A percentile compares a stretch with the other conserved stretches of the same genome.
Evolutionary conservation across 1,140 invertebrate genomes (phyloP).

Genomic region (Zaprionus taronus): DNA sequence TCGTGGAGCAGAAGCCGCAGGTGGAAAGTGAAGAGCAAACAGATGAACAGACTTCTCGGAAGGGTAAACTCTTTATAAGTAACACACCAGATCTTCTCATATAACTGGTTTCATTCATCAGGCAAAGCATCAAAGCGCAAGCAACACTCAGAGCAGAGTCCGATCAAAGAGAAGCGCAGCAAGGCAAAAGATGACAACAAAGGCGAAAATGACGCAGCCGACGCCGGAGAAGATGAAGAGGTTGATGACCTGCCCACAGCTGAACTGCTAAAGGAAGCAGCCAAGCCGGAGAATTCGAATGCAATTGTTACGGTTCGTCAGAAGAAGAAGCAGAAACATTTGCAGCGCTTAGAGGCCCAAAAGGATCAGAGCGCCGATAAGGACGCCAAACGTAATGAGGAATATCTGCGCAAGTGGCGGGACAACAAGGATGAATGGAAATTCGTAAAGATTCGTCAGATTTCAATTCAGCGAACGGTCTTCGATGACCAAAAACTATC

Average conservation of each 20-base stretch:
- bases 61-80: constrained; percentile 6
- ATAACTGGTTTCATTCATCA: neutral
- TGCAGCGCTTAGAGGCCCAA: constrained; percentile 64
- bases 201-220: constrained; percentile 13
- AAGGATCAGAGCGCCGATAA: constrained; percentile 66
- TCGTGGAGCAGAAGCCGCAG: constrained; percentile 51
- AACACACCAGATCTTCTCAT: neutral
- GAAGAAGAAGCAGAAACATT: constrained; percentile 79
- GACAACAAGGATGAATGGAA: constrained; percentile 89
- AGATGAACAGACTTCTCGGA: neutral
- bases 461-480: constrained; percentile 90
- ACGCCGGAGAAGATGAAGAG: constrained; percentile 43
- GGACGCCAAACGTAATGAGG: constrained; percentile 84
- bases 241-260: constrained; percentile 55
- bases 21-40: constrained; percentile 18
- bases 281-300: constrained; percentile 72
- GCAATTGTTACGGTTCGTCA: constrained; percentile 75
- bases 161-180: constrained; percentile 54
- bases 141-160: constrained; percentile 1
- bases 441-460: constrained; percentile 90
- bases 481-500: constrained; percentile 87
- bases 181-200: constrained; percentile 22
- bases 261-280: constrained; percentile 63
- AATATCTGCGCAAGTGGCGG: constrained; percentile 89
- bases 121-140: constrained; percentile 59